These are phyloP conservation scores for Sinosuthora webbiana DNA, from an alignment of 2,113 vertebrate species.

Conservation along the genomic window DNA sequence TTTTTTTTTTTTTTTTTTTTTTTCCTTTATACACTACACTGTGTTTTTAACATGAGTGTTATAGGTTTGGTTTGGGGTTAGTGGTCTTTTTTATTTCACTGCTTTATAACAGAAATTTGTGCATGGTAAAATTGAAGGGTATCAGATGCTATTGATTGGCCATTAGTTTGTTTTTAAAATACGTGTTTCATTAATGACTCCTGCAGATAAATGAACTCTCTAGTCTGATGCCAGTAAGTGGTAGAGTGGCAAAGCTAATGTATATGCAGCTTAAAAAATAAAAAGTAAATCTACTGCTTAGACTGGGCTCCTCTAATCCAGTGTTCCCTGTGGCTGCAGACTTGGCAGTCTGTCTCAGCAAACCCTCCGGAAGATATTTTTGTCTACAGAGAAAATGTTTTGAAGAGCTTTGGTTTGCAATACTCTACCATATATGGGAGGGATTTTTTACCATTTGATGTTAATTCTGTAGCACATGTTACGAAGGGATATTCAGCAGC, in stretches of 20 bases:
- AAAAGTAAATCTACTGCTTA: neutral
- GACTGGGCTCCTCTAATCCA: neutral
- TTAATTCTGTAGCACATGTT: slow-evolving; percentile 31
- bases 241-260: neutral
- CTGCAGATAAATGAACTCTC: neutral
- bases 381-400: slow-evolving; percentile 52
- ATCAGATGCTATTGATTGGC: neutral
- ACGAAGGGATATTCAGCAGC: neutral
- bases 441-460: slow-evolving; percentile 40
- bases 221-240: neutral
- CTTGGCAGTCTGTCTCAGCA: slow-evolving; percentile 38
- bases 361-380: slow-evolving; percentile 29
- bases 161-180: neutral
- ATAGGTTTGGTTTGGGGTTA: neutral
- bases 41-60: neutral
- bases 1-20: too few species aligned
- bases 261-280: neutral
- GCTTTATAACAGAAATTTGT: neutral
- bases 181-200: neutral
- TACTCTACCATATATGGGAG: slow-evolving; percentile 59
- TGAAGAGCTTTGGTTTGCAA: slow-evolving; percentile 45
- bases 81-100: neutral
- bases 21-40: neutral
- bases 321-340: slow-evolving; percentile 12
- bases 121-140: neutral